Percentiles rank a stretch among this genome's conserved stretches.
Evolutionary conservation across 2,113 vertebrate genomes (phyloP).

Genomic region (Clupea harengus): DNA sequence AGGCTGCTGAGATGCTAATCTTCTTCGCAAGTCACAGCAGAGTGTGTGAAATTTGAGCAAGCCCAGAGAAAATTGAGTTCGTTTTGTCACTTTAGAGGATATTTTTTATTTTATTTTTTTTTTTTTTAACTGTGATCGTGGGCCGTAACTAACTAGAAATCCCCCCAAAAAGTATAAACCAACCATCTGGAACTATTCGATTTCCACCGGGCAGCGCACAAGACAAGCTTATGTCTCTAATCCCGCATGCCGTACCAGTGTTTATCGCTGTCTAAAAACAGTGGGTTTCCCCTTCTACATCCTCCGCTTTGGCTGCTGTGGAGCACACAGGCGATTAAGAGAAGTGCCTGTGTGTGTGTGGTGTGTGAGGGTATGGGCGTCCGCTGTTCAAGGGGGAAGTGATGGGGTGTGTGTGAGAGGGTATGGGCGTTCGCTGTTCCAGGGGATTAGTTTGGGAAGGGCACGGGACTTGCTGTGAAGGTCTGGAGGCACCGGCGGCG

Average conservation of each 20-base stretch:
- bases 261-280: not conserved
- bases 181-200: not conserved
- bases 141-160: not conserved
- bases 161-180: not conserved
- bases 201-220: not conserved
- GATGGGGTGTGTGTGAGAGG: not conserved
- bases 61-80: too few species aligned
- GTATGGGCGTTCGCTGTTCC: not conserved
- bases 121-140: not conserved
- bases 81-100: not conserved
- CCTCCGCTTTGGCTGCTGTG: not conserved
- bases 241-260: not conserved
- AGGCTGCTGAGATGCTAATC: too few species aligned
- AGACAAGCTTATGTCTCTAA: not conserved
- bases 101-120: not conserved
- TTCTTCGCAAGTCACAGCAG: too few species aligned
- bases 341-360: not conserved
- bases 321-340: not conserved
- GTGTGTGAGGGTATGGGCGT: not conserved
- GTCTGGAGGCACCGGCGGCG: not conserved
- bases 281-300: not conserved
- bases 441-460: conserved; percentile 10
- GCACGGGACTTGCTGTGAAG: not conserved
- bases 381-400: too few species aligned
- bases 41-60: too few species aligned